Conservation (phyloP, 1,140 invertebrate species). For the Drosophila pseudoobscura region DNA sequence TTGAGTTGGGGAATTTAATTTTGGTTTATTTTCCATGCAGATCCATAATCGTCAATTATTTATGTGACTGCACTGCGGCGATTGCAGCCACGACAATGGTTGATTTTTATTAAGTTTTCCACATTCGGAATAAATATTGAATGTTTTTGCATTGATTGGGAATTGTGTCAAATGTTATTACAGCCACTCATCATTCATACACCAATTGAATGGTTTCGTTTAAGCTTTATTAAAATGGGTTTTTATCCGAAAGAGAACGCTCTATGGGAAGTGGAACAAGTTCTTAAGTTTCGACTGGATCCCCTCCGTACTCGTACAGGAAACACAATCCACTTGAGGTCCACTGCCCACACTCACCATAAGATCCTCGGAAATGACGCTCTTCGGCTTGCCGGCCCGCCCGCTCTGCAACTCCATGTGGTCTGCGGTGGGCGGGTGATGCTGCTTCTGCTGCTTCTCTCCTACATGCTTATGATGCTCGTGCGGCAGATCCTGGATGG, state of each 20-base stretch:
- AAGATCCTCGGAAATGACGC: conserved; percentile 49
- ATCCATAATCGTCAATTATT: conserved; percentile 33
- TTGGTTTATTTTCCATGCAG: conserved; percentile 1
- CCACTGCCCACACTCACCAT: conserved; percentile 48
- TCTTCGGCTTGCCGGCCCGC: conserved; percentile 18
- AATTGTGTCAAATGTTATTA: conserved; percentile 1
- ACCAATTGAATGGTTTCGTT: no score
- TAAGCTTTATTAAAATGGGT: no score
- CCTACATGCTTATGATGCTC: conserved; percentile 12
- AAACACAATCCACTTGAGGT: neutral
- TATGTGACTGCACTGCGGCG: conserved; percentile 5
- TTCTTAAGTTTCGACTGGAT: no score
- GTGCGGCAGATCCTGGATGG: conserved; percentile 18
- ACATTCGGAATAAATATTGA: conserved; percentile 18
- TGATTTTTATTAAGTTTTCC: conserved; percentile 20
- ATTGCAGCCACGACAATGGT: conserved; percentile 3
- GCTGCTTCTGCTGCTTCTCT: conserved; percentile 15
- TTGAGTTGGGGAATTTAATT: conserved; percentile 28
- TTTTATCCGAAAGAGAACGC: no score
- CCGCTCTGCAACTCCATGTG: conserved; percentile 13
- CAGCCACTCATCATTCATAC: no score
- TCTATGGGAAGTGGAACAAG: no score
- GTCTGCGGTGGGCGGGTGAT: conserved; percentile 4
- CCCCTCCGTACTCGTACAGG: no score
- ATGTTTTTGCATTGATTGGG: conserved; percentile 3